These are phyloP conservation scores for Platorchestia sp. DNA, from an alignment of 1,140 invertebrate genomes.

Conservation along the genomic window DNA sequence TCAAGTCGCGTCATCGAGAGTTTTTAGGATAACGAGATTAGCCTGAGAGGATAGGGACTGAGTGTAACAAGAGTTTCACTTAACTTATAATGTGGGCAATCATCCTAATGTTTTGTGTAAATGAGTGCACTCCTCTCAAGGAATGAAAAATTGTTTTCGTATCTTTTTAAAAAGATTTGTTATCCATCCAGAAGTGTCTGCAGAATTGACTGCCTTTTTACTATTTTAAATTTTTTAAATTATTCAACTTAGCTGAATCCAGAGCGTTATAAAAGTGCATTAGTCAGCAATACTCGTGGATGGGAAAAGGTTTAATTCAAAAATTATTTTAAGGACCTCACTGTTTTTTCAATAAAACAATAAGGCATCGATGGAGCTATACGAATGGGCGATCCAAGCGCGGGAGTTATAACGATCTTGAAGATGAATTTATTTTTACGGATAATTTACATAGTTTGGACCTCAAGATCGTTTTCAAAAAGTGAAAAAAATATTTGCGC, in stretches of 20 bases:
- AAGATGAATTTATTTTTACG: neutral
- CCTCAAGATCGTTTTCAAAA: neutral
- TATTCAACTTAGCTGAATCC: neutral
- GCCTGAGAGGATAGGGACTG: too few relatives aligned
- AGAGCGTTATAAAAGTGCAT: too few relatives aligned
- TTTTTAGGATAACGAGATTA: too few relatives aligned
- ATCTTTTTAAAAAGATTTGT: too few relatives aligned
- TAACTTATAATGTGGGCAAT: too few relatives aligned
- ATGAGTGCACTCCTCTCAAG: too few relatives aligned
- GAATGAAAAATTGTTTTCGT: too few relatives aligned
- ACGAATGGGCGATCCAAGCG: too few relatives aligned
- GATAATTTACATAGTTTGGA: neutral
- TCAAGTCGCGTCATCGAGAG: too few relatives aligned
- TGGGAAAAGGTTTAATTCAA: neutral
- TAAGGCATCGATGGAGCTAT: neutral
- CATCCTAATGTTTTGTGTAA: too few relatives aligned
- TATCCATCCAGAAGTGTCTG: neutral
- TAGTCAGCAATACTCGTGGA: too few relatives aligned
- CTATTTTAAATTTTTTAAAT: neutral
- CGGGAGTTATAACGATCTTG: neutral
- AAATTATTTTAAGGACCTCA: neutral
- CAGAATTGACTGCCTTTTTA: neutral
- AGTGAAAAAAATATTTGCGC: neutral
- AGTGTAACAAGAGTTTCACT: too few relatives aligned
- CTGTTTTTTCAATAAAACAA: neutral